Percentiles rank a stretch among this genome's conserved stretches.
Evolutionary conservation across 2,113 vertebrate genomes (phyloP).

Genomic region (Zingel zingel): DNA sequence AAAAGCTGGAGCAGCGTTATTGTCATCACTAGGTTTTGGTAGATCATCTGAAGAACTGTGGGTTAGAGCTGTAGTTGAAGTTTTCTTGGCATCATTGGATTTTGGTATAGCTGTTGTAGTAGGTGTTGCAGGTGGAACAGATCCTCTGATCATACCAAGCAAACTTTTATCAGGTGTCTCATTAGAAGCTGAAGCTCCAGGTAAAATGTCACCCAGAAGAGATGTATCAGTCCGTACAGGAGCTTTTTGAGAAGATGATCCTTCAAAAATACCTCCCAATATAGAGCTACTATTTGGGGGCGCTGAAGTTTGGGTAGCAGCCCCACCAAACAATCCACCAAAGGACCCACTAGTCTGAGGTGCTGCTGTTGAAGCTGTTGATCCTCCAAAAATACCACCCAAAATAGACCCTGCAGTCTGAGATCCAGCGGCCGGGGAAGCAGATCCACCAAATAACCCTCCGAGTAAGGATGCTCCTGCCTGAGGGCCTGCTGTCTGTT

Average conservation of each 20-base stretch:
- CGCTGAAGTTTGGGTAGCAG: constrained; percentile 50
- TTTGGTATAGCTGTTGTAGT: constrained; percentile 71
- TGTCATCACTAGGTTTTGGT: constrained; percentile 73
- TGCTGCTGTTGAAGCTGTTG: constrained; percentile 46
- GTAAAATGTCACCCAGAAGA: constrained; percentile 50
- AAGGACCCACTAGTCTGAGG: constrained; percentile 50
- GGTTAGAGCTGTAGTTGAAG: background rate
- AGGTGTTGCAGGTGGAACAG: constrained; percentile 40
- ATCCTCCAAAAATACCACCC: constrained; percentile 73
- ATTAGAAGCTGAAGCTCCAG: constrained; percentile 60
- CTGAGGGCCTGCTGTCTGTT: constrained; percentile 58
- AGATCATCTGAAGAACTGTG: constrained; percentile 43
- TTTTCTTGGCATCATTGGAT: constrained; percentile 67
- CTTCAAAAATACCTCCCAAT: constrained; percentile 69
- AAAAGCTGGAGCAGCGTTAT: constrained; percentile 6
- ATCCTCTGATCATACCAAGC: constrained; percentile 58
- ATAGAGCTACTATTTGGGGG: constrained; percentile 60
- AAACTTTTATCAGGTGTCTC: constrained; percentile 68
- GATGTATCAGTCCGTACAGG: constrained; percentile 63
- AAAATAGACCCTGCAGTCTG: constrained; percentile 75
- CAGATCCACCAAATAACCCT: constrained; percentile 75
- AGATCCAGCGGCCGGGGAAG: constrained; percentile 61
- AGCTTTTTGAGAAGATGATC: constrained; percentile 58
- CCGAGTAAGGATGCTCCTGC: constrained; percentile 69
- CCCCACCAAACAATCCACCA: constrained; percentile 66